Conservation (phyloP, 2,888 invertebrate species). For the Tiliacea citrago region DNA sequence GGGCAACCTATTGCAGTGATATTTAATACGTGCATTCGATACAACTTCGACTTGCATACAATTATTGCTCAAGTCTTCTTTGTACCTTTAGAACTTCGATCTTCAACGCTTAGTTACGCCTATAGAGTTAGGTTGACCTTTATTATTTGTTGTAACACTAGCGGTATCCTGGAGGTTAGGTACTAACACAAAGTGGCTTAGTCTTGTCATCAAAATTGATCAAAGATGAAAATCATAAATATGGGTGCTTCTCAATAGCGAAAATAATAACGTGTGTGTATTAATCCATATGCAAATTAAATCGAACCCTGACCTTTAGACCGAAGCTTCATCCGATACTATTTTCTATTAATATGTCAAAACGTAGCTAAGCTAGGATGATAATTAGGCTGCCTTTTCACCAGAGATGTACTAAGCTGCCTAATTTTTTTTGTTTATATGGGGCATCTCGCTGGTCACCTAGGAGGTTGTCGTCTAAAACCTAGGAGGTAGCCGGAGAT, state of each 20-base stretch:
- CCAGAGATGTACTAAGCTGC: background rate
- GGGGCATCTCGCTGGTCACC: too few species aligned
- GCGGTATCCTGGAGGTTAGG: background rate
- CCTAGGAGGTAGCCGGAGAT: too few species aligned
- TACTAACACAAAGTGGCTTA: background rate
- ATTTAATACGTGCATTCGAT: background rate
- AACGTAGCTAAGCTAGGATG: background rate
- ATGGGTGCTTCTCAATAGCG: background rate
- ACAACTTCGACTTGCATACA: too few species aligned
- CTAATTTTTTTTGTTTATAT: too few species aligned
- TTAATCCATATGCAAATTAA: constrained; percentile 26
- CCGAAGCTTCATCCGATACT: background rate
- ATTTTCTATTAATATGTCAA: background rate
- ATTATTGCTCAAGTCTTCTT: too few species aligned
- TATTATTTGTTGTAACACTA: background rate
- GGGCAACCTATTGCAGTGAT: background rate
- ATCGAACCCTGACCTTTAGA: background rate
- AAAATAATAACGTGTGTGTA: background rate
- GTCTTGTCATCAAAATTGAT: background rate
- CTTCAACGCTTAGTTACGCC: too few species aligned
- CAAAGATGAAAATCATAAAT: background rate
- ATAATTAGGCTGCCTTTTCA: background rate
- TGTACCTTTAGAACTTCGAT: too few species aligned
- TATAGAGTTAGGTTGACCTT: background rate
- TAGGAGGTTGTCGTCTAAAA: too few species aligned